Conservation (phyloP, 2,888 invertebrate species). For the Pyrrhia umbra region DNA sequence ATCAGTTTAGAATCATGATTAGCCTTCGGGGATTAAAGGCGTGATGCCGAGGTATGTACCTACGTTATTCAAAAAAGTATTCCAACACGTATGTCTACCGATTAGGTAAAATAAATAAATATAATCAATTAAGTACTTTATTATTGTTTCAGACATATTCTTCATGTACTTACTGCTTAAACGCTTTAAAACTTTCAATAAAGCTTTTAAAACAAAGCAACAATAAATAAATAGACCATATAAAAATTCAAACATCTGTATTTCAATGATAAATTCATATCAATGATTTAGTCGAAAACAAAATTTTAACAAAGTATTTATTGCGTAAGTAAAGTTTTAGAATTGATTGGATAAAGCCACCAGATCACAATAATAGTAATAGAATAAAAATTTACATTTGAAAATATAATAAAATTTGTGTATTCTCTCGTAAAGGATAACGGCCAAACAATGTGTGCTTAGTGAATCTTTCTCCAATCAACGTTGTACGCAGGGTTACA, state of each 20-base stretch:
- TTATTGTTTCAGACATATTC: slow-evolving; percentile 57
- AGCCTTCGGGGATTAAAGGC: background rate
- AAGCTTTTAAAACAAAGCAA: slow-evolving; percentile 59
- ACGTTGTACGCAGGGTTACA: slow-evolving; percentile 82
- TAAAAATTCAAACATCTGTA: slow-evolving; percentile 89
- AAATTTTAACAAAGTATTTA: slow-evolving; percentile 87
- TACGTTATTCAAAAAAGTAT: no score
- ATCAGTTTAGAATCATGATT: no score
- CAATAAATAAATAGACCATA: slow-evolving; percentile 69
- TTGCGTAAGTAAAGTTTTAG: slow-evolving; percentile 80
- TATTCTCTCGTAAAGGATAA: slow-evolving; percentile 73
- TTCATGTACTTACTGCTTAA: slow-evolving; percentile 54
- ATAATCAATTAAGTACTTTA: slow-evolving; percentile 53
- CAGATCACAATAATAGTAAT: slow-evolving; percentile 61
- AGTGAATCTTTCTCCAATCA: slow-evolving; percentile 84
- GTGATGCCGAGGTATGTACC: background rate
- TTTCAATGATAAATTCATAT: slow-evolving; percentile 87
- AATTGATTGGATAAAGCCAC: slow-evolving; percentile 88
- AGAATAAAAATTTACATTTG: slow-evolving; percentile 57
- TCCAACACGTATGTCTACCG: no score
- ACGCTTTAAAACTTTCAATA: slow-evolving; percentile 51
- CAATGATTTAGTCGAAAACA: slow-evolving; percentile 88
- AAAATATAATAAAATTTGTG: slow-evolving; percentile 71
- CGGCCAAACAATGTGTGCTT: slow-evolving; percentile 66
- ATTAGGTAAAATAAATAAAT: slow-evolving; percentile 47